phyloP scores from a whole-genome alignment of 1,140 invertebrate species.

The Capitella teleta region DNA sequence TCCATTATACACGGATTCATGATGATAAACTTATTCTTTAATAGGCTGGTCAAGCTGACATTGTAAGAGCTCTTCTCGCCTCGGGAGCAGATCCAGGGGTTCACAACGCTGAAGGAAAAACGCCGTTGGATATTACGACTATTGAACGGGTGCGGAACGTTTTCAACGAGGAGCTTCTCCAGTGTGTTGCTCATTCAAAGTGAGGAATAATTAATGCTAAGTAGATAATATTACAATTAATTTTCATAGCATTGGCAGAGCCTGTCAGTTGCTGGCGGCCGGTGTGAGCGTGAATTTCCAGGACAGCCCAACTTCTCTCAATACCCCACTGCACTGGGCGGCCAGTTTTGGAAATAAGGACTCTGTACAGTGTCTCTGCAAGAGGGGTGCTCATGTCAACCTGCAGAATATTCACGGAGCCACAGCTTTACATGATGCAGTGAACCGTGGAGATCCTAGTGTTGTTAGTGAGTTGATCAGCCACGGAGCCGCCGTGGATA shows the following conservation, averaged over 20 bases:
- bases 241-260: conserved; percentile 30
- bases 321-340: conserved; percentile 56
- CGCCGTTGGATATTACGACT: conserved; percentile 48
- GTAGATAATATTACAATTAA: not conserved
- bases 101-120: conserved; percentile 48
- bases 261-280: conserved; percentile 43
- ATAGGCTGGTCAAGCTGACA: conserved; percentile 45
- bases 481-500: conserved; percentile 48
- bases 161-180: conserved; percentile 53
- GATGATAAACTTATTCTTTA: not conserved
- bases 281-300: conserved; percentile 51
- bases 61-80: conserved; percentile 50
- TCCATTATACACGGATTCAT: not conserved
- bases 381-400: conserved; percentile 43
- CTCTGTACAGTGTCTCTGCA: conserved; percentile 49
- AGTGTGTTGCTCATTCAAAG: conserved; percentile 55
- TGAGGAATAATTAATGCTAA: conserved; percentile 23
- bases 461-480: conserved; percentile 50
- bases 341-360: conserved; percentile 52
- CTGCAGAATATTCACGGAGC: conserved; percentile 49
- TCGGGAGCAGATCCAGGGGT: conserved; percentile 51
- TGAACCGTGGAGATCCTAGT: conserved; percentile 47
- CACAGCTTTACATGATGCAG: conserved; percentile 55
- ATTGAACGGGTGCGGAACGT: conserved; percentile 47
- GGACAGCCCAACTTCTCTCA: conserved; percentile 51